A percentile compares a stretch with the other conserved stretches of the same genome.
These are phyloP conservation scores for Catharus bicknelli DNA, from an alignment of 2,113 vertebrate genomes.

Conservation along the genomic window DNA sequence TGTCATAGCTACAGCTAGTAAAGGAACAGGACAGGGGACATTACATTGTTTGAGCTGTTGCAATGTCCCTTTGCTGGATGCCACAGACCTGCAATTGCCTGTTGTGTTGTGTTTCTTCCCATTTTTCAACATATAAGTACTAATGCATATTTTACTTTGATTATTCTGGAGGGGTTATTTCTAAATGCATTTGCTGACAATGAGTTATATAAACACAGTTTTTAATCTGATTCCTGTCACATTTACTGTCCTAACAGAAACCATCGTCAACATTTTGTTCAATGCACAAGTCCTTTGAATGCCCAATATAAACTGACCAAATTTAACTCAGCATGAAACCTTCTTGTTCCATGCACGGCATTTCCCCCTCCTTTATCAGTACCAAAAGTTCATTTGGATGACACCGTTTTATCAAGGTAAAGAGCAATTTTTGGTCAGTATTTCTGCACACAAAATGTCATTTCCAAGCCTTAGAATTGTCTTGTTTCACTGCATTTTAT, in stretches of 20 bases:
- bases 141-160: not conserved
- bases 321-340: not conserved
- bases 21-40: not conserved
- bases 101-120: not conserved
- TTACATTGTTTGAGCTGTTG: not conserved
- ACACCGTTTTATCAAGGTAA: not conserved
- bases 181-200: not conserved
- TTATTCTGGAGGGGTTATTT: not conserved
- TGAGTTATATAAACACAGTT: not conserved
- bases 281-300: not conserved
- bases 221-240: not conserved
- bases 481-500: not conserved
- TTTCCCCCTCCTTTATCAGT: not conserved
- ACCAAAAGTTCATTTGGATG: not conserved
- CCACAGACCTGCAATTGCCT: not conserved
- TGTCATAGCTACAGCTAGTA: not conserved
- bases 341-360: not conserved
- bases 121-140: not conserved
- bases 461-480: not conserved
- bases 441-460: not conserved
- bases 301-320: not conserved
- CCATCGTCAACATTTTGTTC: not conserved
- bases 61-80: not conserved
- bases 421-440: not conserved
- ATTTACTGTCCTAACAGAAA: not conserved